Evolutionary conservation across 2,888 invertebrate genomes (phyloP).

Genomic region (Tridacna crocea): DNA sequence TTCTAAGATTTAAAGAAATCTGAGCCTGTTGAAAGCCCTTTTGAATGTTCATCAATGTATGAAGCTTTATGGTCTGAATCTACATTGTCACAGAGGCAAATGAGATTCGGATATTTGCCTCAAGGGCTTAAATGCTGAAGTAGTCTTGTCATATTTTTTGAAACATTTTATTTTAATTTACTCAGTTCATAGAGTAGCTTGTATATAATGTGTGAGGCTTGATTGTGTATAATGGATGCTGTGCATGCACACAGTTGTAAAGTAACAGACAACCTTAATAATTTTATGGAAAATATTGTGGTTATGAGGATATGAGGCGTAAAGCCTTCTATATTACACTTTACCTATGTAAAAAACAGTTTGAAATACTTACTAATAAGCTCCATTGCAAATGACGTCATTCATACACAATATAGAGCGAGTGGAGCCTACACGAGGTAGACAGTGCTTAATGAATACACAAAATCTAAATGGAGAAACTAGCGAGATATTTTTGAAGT

Average conservation of each 20-base stretch:
- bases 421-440: constrained; percentile 4
- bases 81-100: no score
- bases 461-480: constrained; percentile 26
- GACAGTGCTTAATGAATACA: constrained; percentile 21
- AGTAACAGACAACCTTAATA: neutral
- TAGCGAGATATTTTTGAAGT: constrained; percentile 19
- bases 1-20: no score
- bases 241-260: neutral
- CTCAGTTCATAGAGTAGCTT: no score
- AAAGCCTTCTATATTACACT: constrained; percentile 10
- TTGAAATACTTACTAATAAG: constrained; percentile 10
- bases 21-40: no score
- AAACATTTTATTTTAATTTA: no score
- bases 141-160: no score
- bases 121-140: no score
- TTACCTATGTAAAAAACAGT: constrained; percentile 25
- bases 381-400: constrained; percentile 22
- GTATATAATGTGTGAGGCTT: no score
- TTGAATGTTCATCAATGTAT: no score
- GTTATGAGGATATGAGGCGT: constrained; percentile 13
- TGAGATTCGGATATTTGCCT: no score
- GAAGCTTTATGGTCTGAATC: no score
- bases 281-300: neutral
- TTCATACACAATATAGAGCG: constrained; percentile 10
- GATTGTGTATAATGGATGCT: no score